A percentile compares a stretch with the other conserved stretches of the same genome.
Conservation (phyloP, 2,888 invertebrate species). For the Noctua comes region DNA sequence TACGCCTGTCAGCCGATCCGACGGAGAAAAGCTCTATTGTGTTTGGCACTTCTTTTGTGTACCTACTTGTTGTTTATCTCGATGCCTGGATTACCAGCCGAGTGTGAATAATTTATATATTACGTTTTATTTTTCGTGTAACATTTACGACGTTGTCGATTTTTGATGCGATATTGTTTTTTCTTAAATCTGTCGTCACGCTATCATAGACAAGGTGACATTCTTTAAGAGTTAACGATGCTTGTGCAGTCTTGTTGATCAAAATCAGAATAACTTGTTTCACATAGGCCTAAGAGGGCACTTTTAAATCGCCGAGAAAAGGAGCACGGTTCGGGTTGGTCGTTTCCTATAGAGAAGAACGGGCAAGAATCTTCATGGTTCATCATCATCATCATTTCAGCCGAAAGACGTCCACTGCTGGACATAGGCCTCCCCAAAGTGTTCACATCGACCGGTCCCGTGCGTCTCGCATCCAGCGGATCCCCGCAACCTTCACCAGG, state of each 20-base stretch:
- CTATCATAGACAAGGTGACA: not conserved
- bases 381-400: too few species aligned
- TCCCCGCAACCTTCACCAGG: too few species aligned
- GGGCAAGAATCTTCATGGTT: not conserved
- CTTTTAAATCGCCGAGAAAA: not conserved
- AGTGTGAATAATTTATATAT: slow-evolving; percentile 65
- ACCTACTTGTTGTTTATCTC: slow-evolving; percentile 70
- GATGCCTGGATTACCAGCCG: slow-evolving; percentile 68
- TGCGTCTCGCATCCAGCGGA: too few species aligned
- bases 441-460: too few species aligned
- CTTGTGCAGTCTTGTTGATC: too few species aligned
- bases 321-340: not conserved
- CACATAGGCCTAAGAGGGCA: not conserved
- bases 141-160: slow-evolving; percentile 32
- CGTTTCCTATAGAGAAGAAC: not conserved
- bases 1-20: slow-evolving; percentile 76
- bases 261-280: too few species aligned
- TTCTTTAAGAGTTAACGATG: not conserved
- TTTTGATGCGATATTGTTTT: not conserved
- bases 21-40: slow-evolving; percentile 78
- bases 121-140: slow-evolving; percentile 57
- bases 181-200: not conserved
- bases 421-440: too few species aligned
- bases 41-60: slow-evolving; percentile 80
- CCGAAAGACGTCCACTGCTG: too few species aligned